Base-by-base conservation (phyloP, 2,888 invertebrate species). In the Doris montereyensis region DNA sequence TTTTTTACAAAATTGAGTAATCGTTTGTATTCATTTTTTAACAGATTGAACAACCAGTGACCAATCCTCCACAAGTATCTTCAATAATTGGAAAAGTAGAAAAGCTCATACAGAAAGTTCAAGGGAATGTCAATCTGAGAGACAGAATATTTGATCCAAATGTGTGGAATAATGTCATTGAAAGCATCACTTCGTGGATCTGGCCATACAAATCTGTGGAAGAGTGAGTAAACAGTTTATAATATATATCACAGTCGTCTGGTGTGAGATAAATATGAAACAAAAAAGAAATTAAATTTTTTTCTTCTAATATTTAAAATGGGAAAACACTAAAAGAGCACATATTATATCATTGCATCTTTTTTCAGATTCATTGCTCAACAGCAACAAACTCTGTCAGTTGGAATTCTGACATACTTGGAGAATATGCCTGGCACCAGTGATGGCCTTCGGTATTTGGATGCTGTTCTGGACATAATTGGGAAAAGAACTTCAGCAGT, bases 381-480 rank as follows among this genome's bases (percentile, higher is more conserved):
- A 1, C 60, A 57, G 74, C 73, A 73, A 21, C 34, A 73, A 30
- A 41, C 41, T 1, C n/a, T 41, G 4, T 13, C 67, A 58, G 75
- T 58, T 2, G 57, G 58, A 21, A 52, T 78, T 24, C 41, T 67
- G 24, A 8, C 62, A 0, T 67, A 67, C 24, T 35, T 81, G 30
- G 68, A 76, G 41, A 76, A 34, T 10, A 68, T 57, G 8, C 80
- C 80, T 21, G 77, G 70, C 21, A 13, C 74, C 32, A 60, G 68
- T 58, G 57, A 68, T 8, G 70, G 35, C 1, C 67, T 80, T 21
- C 34, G 21, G 17, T 80, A 80, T 60, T 32, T 77, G 24, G 77
- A 77, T 62, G 80, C 80, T 35, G 58, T 80, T 41, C 70, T 80
- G 41, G 75, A 77, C 62, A 13, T 80, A 3, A 35, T 80, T 60